Base-by-base conservation (phyloP, 53 echinoderm and acorn worm species). In the Zoroaster sp. region DNA sequence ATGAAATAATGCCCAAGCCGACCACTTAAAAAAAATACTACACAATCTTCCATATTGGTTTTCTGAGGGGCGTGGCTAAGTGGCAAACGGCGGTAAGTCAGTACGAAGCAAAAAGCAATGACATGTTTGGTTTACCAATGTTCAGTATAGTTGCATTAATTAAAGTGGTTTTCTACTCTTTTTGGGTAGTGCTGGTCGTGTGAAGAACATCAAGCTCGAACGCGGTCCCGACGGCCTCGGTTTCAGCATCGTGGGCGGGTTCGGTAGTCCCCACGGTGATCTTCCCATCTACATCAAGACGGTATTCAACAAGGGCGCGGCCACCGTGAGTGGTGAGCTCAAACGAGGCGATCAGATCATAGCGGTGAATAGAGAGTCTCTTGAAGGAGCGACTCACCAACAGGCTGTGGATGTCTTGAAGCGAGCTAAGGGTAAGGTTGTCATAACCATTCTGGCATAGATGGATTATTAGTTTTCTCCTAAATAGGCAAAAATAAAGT, bases 211-310 rank as follows among this genome's bases (percentile, higher is more conserved):
- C 10, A 88, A 87, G 68, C 83, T 98, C 32, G 91, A 95, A 39
- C 89, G 98, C 18, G 98, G 98, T 36, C 91, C 91, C 2, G 95
- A 95, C 34, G 98, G 98, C 5, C 90, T 98, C 0, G 98, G 98
- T 2, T 98, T 98, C 88, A 98, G 98, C 78, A 98, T 98, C 51
- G 95, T 95, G 0, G 98, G 98, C 0, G 98, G 98, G 0, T 82
- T 85, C 59, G 95, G 95, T 46, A 98, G 98, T 40, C 98, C 98
- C 54, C 98, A 98, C 31, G 98, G 98, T 20, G 94, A 98, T 80
- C 93, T 98, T 11, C 98, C 98, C 68, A 98, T 98, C 85, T 98
- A 98, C 72, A 95, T 98, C 91, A 98, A 98, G 91, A 98, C 98
- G 5, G 98, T 98, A 42, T 98, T 98, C 83, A 87, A 90, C 49